phyloP scores from a whole-genome alignment of 2,113 vertebrate genomes.

The Speoplatyrhinus poulsoni region DNA sequence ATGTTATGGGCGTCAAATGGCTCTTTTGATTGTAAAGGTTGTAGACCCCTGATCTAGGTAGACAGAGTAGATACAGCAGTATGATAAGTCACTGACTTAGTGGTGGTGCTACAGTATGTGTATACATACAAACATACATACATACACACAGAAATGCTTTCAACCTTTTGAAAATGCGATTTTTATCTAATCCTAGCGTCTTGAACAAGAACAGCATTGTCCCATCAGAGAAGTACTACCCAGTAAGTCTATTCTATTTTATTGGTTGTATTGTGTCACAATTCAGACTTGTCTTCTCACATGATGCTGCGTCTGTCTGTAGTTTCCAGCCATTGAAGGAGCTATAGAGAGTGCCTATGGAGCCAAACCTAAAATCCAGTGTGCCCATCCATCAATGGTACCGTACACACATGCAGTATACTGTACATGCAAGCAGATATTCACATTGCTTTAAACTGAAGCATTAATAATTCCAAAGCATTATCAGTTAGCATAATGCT shows the following conservation, averaged over 20 bases:
- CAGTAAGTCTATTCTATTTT: slow-evolving; percentile 42
- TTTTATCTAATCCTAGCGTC: slow-evolving; percentile 51
- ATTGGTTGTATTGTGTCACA: not conserved
- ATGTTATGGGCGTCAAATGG: too few species aligned
- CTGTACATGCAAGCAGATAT: not conserved
- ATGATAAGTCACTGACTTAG: too few species aligned
- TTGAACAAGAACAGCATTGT: slow-evolving; percentile 60
- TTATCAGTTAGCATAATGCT: too few species aligned
- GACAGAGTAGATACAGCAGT: too few species aligned
- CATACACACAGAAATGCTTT: not conserved
- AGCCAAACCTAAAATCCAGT: slow-evolving; percentile 65
- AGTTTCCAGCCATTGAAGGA: slow-evolving; percentile 64
- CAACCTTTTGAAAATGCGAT: slow-evolving; percentile 14
- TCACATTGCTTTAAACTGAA: not conserved
- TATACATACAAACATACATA: not conserved
- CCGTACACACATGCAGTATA: not conserved
- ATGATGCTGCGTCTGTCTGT: slow-evolving; percentile 16
- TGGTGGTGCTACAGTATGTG: not conserved
- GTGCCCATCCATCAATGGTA: slow-evolving; percentile 56
- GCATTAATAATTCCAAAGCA: too few species aligned
- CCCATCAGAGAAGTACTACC: slow-evolving; percentile 60
- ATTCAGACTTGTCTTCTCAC: not conserved
- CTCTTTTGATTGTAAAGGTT: too few species aligned
- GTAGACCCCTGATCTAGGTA: too few species aligned
- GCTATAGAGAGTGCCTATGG: slow-evolving; percentile 59